A percentile compares a stretch with the other conserved stretches of the same genome.
Conservation (phyloP, 1,140 invertebrate species). For the Ips typographus region DNA sequence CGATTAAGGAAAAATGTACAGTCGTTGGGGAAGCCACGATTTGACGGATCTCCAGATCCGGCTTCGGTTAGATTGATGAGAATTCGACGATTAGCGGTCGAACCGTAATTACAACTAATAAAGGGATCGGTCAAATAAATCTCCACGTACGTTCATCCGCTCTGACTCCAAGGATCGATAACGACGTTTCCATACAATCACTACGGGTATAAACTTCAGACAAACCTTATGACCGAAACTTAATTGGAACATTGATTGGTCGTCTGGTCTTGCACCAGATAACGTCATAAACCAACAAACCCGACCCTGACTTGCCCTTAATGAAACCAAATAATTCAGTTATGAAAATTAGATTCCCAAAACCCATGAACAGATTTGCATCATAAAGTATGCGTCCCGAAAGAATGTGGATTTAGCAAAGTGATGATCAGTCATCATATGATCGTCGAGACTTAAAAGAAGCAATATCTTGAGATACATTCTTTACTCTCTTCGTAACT, state of each 20-base stretch:
- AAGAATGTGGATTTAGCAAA: too few relatives aligned
- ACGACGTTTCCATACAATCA: too few relatives aligned
- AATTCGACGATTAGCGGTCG: not conserved
- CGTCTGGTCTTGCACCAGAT: not conserved
- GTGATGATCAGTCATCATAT: too few relatives aligned
- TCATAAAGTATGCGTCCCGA: too few relatives aligned
- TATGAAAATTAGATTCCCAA: constrained; percentile 11
- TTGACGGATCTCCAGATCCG: not conserved
- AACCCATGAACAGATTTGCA: too few relatives aligned
- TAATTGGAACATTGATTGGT: too few relatives aligned
- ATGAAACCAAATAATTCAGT: constrained; percentile 20
- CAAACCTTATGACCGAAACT: too few relatives aligned
- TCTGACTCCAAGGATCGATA: not conserved
- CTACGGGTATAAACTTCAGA: too few relatives aligned
- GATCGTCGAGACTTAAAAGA: too few relatives aligned
- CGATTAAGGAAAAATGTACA: too few relatives aligned
- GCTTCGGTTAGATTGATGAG: not conserved
- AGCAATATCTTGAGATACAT: too few relatives aligned
- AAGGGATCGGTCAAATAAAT: not conserved
- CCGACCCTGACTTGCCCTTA: constrained; percentile 8
- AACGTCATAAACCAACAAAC: constrained; percentile 7
- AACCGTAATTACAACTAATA: constrained; percentile 4
- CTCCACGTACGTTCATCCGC: not conserved
- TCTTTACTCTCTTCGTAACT: too few relatives aligned
- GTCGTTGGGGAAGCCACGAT: not conserved